Evolutionary conservation across 2,113 vertebrate species (phyloP), one percentile per base, ranked within the genome.

Genomic region (Martes martes): DNA sequence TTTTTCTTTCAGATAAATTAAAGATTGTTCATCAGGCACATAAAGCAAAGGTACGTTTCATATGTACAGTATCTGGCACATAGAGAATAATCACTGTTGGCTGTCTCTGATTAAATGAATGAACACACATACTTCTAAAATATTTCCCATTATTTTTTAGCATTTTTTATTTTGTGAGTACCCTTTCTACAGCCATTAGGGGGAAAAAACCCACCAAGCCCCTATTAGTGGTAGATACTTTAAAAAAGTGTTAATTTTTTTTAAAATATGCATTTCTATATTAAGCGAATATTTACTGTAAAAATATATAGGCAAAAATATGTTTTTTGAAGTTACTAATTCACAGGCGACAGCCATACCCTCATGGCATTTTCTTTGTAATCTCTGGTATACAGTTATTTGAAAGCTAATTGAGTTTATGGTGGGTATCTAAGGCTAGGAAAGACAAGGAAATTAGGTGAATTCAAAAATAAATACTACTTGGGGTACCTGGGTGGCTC

Each of bases 21-120:
- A 99, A 99, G 98, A 99, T 99, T 89, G 99, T 99, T 97, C 99
- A 99, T 97, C 99, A 99, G 96, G 99, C 99, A 79, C 99, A 99
- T 91, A 99, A 99, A 98, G 99, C 99, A 91, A 99, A 99, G 99
- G 99, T 99, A 98, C 2, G 97, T 92, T 86, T 96, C 50, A 36
- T 84, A 57, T 45, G 39, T 28, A n/a, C 2, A 24, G 57, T 67
- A 14, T 67, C 13, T 83, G 69, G 24, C 6, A 63, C 23, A n/a
- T 63, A 65, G n/a, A 63, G 47, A 55, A 15, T 80, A 55, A 67
- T 69, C 31, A 47, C 0, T 47, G 18, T 87, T 47, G 42, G 10
- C 79, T 57, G 33, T 84, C 71, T 65, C 87, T 63, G 92, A 92
- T 23, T 93, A 79, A 93, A 42, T n/a, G 26, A 95, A 28, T 80